phyloP scores from a whole-genome alignment of 2,888 invertebrate genomes.

The Andrena dorsata region DNA sequence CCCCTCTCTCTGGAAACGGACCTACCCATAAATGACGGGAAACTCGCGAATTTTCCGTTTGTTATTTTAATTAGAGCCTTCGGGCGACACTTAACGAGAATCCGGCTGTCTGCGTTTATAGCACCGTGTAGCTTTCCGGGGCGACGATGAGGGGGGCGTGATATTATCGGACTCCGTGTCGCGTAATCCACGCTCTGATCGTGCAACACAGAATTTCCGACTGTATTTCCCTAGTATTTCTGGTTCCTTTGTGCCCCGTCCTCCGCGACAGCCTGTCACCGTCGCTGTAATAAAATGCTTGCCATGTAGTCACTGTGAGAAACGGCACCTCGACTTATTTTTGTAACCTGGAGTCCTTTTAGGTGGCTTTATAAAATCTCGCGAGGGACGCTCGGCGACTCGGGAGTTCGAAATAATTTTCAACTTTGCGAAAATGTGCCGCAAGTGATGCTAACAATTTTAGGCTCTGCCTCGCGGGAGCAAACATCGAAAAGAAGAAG shows the following conservation, averaged over 20 bases:
- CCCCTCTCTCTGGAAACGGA: constrained; percentile 42
- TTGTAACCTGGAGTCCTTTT: too few relatives aligned
- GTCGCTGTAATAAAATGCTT: too few relatives aligned
- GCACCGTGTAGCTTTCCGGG: constrained; percentile 51
- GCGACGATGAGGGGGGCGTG: constrained; percentile 35
- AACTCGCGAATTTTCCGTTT: constrained; percentile 77
- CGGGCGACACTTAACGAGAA: constrained; percentile 75
- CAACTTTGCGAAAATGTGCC: too few relatives aligned
- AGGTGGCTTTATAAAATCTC: too few relatives aligned
- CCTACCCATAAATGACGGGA: constrained; percentile 66
- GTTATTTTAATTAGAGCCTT: constrained; percentile 84
- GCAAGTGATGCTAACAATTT: too few relatives aligned
- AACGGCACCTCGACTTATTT: too few relatives aligned
- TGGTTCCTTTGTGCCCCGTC: neutral
- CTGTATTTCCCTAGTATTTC: neutral
- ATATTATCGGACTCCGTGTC: constrained; percentile 51
- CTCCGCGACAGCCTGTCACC: neutral
- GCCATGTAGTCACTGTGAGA: too few relatives aligned
- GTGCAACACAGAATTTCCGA: constrained; percentile 29
- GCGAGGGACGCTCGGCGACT: too few relatives aligned
- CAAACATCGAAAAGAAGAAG: too few relatives aligned
- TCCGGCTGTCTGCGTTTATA: constrained; percentile 60
- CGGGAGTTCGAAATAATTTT: too few relatives aligned
- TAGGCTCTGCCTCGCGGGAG: too few relatives aligned
- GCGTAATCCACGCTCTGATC: constrained; percentile 33